Evolutionary conservation across 37 sponge, comb jelly and placozoan genomes (phyloP).

Genomic region (Dysidea cf. avara): DNA sequence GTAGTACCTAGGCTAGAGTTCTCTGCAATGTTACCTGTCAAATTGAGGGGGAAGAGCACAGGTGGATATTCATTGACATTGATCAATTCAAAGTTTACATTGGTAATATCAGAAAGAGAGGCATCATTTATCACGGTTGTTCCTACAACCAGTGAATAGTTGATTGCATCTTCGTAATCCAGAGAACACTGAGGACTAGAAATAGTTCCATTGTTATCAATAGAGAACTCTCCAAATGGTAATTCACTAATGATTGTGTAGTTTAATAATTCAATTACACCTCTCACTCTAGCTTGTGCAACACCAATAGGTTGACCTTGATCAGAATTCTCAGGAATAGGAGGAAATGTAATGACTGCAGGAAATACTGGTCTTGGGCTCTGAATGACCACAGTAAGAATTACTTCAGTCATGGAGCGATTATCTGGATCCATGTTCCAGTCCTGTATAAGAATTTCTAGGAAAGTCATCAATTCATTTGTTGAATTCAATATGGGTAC

Average conservation of each 20-base stretch:
- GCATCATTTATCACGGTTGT: conserved; percentile 33
- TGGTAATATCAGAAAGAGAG: conserved; percentile 13
- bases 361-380: conserved; percentile 47
- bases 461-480: background rate
- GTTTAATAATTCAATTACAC: conserved; percentile 45
- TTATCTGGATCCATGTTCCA: conserved; percentile 9
- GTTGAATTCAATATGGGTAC: conserved; percentile 10
- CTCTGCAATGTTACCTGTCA: conserved; percentile 30
- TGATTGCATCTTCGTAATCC: conserved; percentile 54
- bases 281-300: conserved; percentile 15
- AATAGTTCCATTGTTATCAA: conserved; percentile 30
- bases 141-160: conserved; percentile 38
- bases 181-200: conserved; percentile 43
- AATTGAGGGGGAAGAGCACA: conserved; percentile 48
- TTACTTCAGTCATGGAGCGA: background rate
- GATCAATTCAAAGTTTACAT: background rate
- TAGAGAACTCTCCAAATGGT: conserved; percentile 59
- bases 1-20: conserved; percentile 9
- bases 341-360: conserved; percentile 13
- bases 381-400: conserved; percentile 36
- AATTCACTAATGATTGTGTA: conserved; percentile 33
- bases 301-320: background rate
- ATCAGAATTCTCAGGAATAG: conserved; percentile 27
- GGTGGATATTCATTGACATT: conserved; percentile 81
- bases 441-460: conserved; percentile 34